Conservation (phyloP, 2,797 vertebrate genomes). For the Arctocebus calabarensis region DNA sequence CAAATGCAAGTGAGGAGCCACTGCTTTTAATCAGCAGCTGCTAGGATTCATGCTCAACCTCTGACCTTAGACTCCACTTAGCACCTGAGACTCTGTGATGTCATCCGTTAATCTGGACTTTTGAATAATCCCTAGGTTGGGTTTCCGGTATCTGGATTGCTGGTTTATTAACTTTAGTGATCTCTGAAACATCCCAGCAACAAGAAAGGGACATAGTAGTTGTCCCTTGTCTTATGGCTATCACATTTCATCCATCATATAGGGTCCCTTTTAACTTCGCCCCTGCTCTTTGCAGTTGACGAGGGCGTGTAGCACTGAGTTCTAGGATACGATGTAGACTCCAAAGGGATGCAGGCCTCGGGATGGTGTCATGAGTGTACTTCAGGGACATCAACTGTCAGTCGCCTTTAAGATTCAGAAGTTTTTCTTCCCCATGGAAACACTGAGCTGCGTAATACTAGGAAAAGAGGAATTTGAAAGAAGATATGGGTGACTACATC, state of each 20-base stretch:
- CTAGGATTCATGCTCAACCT: neutral
- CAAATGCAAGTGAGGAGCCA: neutral
- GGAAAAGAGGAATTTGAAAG: neutral
- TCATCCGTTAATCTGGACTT: neutral
- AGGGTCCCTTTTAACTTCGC: neutral
- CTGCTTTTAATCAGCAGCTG: neutral
- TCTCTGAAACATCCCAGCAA: neutral
- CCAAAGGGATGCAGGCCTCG: neutral
- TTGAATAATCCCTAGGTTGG: neutral
- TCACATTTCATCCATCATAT: neutral
- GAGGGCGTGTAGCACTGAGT: neutral
- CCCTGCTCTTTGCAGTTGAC: neutral
- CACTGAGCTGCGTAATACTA: neutral
- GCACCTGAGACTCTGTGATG: neutral
- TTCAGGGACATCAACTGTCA: neutral
- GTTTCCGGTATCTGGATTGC: neutral
- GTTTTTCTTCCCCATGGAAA: neutral
- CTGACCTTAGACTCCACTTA: neutral
- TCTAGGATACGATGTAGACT: neutral
- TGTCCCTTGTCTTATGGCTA: neutral
- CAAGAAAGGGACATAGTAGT: neutral
- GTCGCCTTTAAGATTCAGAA: neutral
- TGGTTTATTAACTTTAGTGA: neutral
- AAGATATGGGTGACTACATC: slow-evolving; percentile 7
- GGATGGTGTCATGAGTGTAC: neutral